Evolutionary conservation across 2,797 vertebrate species (phyloP), one percentile per base, ranked within the genome.

Genomic region (Sphaeramia orbicularis): DNA sequence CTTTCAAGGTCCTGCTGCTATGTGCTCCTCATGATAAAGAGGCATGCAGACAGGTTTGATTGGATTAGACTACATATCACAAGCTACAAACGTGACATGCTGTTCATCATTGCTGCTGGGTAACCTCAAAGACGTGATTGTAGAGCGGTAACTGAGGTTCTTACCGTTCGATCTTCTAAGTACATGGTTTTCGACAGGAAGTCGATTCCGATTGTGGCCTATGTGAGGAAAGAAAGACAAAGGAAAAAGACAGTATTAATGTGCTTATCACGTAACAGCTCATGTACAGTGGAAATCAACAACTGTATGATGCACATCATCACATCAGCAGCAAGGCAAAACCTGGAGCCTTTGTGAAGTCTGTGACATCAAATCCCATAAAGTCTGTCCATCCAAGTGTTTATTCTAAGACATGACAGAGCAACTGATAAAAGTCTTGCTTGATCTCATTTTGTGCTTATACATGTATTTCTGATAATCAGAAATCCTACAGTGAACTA

Each of bases 131-230:
- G 18, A 45, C 13, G 32, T 35, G 42, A 74, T 8, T 65, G 12
- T 16, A 49, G 19, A 16, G 48, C 56, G 57, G 53, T 50, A 61
- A 66, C 18, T 43, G 61, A 52, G 40, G 21, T 41, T 59, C 90
- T 95, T 91, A 97, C 96, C 90, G 96, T 96, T 86, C 96, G 95
- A 82, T 97, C 96, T 80, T 96, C 96, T 89, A 96, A 84, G 88
- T 97, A 97, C 96, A 97, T 96, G 76, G 96, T 97, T 95, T 97
- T 97, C 53, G 96, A 96, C 87, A 96, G 92, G 89, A 97, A 97
- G 92, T 97, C 96, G 44, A 96, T 96, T 85, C 96, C 96, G 79
- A 97, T 97, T 81, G 96, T 97, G 50, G 96, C 96, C 96, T 96
- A 67, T 84, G 61, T 73, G 73, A 67, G 68, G 14, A 65, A 90